Base-by-base conservation (phyloP, 2,113 vertebrate species). In the Prinia subflava region DNA sequence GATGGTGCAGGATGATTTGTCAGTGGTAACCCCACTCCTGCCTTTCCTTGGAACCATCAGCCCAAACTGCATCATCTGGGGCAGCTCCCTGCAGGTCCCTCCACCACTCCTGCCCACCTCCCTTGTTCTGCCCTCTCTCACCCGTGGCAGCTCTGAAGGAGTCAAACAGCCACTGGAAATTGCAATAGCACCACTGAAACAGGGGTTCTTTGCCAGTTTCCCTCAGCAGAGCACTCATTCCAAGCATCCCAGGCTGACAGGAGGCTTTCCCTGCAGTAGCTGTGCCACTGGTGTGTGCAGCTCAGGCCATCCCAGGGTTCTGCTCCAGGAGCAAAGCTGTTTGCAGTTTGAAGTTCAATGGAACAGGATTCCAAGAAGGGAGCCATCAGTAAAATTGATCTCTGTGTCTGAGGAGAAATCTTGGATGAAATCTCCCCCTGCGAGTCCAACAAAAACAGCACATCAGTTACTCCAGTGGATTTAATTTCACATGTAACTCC, bases 321-420 rank as follows among this genome's bases (percentile, higher is more conserved):
- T 44, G 31, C 24, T 12, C 56, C 63, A 33, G 84, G 62, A 69
- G 28, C 35, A 77, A 88, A 87, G 49, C 33, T 68, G 24, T 56
- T 56, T 81, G 88, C 69, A 71, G 35, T 15, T 88, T 75, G 46
- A 67, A 49, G 69, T 82, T 75, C 1, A 1, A 41, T 84, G 78
- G 75, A 74, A 44, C 20, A 5, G 15, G 50, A 75, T 70, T 94
- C 92, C 93, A 94, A 93, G 76, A 84, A 92, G 92, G 90, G 59
- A 96, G 71, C 79, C 92, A 95, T 95, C 93, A 68, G 64, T 87
- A 87, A 93, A 96, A 96, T 63, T 94, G 92, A 96, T 96, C 93
- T 93, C 56, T 83, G 0, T 78, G 90, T 95, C 94, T 94, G 88
- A 92, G 71, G 27, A 81, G 68, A 91, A 93, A 86, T 87, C 88